A percentile compares a stretch with the other conserved stretches of the same genome.
phyloP scores from a whole-genome alignment of 92 coral and sea anemone species.

The Paragorgia papillata region DNA sequence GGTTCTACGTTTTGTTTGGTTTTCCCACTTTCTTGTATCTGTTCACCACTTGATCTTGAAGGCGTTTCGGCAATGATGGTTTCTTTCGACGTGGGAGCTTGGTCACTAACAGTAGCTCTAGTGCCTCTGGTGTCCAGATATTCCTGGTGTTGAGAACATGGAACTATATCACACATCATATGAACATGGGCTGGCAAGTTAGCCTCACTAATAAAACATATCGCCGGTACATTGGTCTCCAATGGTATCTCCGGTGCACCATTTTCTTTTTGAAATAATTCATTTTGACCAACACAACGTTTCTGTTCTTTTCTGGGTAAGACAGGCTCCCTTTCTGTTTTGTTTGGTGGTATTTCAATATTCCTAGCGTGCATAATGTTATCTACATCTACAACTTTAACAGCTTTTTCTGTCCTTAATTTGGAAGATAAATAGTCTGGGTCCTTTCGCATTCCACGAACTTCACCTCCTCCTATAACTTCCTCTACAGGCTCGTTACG shows the following conservation, averaged over 20 bases:
- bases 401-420: background rate
- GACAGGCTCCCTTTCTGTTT: background rate
- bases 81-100: too few relatives aligned
- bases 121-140: background rate
- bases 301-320: too few relatives aligned
- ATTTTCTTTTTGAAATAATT: background rate
- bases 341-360: background rate
- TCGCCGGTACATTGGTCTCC: conserved; percentile 28
- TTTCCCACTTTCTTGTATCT: background rate
- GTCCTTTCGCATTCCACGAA: background rate
- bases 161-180: conserved; percentile 89
- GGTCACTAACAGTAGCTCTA: conserved; percentile 9
- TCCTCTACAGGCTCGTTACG: background rate
- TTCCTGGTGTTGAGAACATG: conserved; percentile 69
- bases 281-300: conserved; percentile 2
- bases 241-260: background rate
- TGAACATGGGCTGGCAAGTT: conserved; percentile 84
- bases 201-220: conserved; percentile 34
- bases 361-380: background rate
- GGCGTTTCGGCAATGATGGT: too few relatives aligned
- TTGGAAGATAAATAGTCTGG: background rate
- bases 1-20: background rate
- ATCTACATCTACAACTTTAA: background rate
- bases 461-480: background rate
- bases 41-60: background rate